These are phyloP conservation scores for Lepidurus packardi DNA, from an alignment of 1,140 invertebrate species.

Conservation along the genomic window DNA sequence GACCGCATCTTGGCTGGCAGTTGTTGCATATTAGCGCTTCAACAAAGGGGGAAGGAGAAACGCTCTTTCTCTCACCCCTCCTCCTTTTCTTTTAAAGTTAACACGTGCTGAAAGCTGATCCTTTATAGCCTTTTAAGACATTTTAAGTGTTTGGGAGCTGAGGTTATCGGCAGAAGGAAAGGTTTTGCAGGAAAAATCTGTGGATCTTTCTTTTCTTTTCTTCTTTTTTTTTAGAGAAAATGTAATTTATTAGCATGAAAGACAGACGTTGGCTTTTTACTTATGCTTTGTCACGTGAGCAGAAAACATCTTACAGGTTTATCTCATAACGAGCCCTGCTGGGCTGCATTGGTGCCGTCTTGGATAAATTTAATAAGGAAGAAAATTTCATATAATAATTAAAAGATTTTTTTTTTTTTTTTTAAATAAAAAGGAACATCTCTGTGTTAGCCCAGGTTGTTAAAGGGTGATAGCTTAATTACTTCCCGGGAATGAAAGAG, in stretches of 20 bases:
- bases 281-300: slow-evolving; percentile 1
- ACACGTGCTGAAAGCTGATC: slow-evolving; percentile 16
- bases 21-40: slow-evolving; percentile 11
- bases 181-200: too few species aligned
- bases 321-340: too few species aligned
- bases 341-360: too few species aligned
- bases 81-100: slow-evolving; percentile 7
- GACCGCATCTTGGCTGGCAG: slow-evolving; percentile 6
- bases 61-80: too few species aligned
- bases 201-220: too few species aligned
- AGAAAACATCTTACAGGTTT: too few species aligned
- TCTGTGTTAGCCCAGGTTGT: neutral
- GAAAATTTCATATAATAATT: too few species aligned
- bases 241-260: neutral
- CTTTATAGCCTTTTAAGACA: slow-evolving; percentile 19
- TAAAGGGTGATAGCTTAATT: neutral
- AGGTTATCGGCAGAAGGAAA: too few species aligned
- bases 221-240: neutral
- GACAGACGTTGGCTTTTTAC: neutral
- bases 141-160: neutral
- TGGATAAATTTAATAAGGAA: too few species aligned
- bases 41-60: neutral
- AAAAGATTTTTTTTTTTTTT: too few species aligned
- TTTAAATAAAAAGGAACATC: too few species aligned
- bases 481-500: neutral